Percentiles rank a stretch among this genome's conserved stretches.
phyloP scores from a whole-genome alignment of 1,140 invertebrate species.

The Melitaea cinxia region DNA sequence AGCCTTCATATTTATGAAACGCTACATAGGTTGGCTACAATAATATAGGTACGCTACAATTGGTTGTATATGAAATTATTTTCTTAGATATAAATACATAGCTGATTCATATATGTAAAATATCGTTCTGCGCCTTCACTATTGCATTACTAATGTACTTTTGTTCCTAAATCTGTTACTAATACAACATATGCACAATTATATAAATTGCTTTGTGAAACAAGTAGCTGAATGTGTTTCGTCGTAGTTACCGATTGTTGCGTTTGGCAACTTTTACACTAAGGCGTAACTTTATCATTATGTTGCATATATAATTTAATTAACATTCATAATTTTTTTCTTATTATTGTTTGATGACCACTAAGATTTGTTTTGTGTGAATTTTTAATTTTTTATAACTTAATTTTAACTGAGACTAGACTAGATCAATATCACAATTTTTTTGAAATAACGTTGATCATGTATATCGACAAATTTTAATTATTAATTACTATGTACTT shows the following conservation, averaged over 20 bases:
- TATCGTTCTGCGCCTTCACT: background rate
- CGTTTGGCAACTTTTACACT: constrained; percentile 15
- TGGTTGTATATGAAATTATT: constrained; percentile 13
- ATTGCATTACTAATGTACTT: constrained; percentile 27
- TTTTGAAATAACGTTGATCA: too few species aligned
- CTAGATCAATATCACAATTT: too few species aligned
- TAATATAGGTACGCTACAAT: background rate
- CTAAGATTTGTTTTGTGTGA: too few species aligned
- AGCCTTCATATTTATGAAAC: constrained; percentile 1
- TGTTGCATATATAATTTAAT: background rate
- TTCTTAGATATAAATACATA: constrained; percentile 15
- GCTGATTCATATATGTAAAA: constrained; percentile 6
- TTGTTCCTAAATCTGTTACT: constrained; percentile 43
- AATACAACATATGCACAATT: constrained; percentile 39
- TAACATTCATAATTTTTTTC: too few species aligned
- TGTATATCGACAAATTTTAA: too few species aligned
- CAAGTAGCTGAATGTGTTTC: constrained; percentile 25
- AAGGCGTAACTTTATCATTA: constrained; percentile 18
- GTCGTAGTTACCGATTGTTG: constrained; percentile 50
- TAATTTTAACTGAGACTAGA: too few species aligned
- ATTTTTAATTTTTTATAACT: too few species aligned
- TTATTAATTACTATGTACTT: too few species aligned
- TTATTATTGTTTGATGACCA: too few species aligned
- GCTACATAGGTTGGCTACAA: background rate
- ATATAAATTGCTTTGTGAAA: constrained; percentile 32